phyloP scores from a whole-genome alignment of 2,113 vertebrate genomes.

The Sander lucioperca region DNA sequence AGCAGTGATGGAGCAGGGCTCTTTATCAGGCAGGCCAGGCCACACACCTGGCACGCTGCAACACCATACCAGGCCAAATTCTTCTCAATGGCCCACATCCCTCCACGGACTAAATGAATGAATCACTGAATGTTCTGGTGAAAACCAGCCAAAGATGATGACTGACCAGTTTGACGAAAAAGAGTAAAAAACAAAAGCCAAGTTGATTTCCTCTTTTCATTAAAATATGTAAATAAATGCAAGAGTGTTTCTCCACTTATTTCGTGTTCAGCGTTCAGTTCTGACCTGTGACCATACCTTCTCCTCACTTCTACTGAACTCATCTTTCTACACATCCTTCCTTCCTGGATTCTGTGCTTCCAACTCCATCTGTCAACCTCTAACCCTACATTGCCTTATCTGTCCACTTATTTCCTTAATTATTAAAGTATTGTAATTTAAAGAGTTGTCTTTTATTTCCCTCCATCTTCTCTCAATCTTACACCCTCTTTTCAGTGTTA shows the following conservation, averaged over 20 bases:
- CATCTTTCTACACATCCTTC: too few species aligned
- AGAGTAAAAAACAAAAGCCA: constrained; percentile 19
- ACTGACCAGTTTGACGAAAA: constrained; percentile 29
- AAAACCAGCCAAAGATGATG: constrained; percentile 66
- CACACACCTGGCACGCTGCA: constrained; percentile 76
- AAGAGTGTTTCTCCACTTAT: neutral
- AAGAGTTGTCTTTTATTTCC: too few species aligned
- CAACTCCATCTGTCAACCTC: too few species aligned
- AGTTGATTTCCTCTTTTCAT: constrained; percentile 13
- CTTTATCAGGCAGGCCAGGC: constrained; percentile 79
- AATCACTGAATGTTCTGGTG: constrained; percentile 50
- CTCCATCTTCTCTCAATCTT: too few species aligned
- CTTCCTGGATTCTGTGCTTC: too few species aligned
- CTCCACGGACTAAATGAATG: constrained; percentile 60
- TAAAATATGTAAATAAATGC: constrained; percentile 37
- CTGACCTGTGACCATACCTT: constrained; percentile 18
- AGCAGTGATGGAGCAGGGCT: constrained; percentile 73
- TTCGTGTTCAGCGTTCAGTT: constrained; percentile 15
- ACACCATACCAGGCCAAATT: constrained; percentile 62
- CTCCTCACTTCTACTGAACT: too few species aligned
- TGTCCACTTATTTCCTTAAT: too few species aligned
- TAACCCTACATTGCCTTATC: too few species aligned
- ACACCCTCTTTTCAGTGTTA: too few species aligned
- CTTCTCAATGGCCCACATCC: constrained; percentile 64
- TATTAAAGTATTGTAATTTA: too few species aligned